phyloP scores from a whole-genome alignment of 2,797 vertebrate species.

The Anisognathus igniventris region DNA sequence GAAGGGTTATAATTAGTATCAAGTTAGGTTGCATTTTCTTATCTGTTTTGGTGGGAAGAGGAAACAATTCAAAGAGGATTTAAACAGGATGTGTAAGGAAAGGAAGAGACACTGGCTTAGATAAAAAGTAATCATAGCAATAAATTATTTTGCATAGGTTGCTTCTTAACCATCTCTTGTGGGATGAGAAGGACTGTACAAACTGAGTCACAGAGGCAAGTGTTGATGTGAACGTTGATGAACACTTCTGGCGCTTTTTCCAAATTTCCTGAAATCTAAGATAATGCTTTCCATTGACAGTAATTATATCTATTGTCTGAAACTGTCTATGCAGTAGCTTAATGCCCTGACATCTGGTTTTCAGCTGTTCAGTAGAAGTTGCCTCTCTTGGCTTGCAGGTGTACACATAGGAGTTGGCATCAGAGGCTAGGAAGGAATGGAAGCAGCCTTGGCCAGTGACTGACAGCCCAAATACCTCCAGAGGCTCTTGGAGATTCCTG shows the following conservation, averaged over 20 bases:
- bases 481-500: conserved; percentile 81
- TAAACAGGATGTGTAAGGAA: not conserved
- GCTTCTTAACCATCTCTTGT: not conserved
- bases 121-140: not conserved
- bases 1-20: not conserved
- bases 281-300: not conserved
- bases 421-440: conserved; percentile 83
- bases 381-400: conserved; percentile 59
- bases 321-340: not conserved
- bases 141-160: not conserved
- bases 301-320: not conserved
- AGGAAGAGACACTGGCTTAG: not conserved
- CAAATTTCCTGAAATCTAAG: not conserved
- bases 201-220: not conserved
- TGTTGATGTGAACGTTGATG: not conserved
- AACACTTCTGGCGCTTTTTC: not conserved
- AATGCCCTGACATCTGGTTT: not conserved
- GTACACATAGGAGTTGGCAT: conserved; percentile 83
- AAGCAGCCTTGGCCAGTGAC: conserved; percentile 81
- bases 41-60: not conserved
- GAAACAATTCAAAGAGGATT: not conserved
- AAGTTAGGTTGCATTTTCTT: not conserved
- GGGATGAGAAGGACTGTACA: not conserved
- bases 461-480: conserved; percentile 82
- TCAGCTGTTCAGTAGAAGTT: not conserved